These are phyloP conservation scores for Bovichtus variegatus DNA, from an alignment of 2,797 vertebrate genomes.

Conservation along the genomic window DNA sequence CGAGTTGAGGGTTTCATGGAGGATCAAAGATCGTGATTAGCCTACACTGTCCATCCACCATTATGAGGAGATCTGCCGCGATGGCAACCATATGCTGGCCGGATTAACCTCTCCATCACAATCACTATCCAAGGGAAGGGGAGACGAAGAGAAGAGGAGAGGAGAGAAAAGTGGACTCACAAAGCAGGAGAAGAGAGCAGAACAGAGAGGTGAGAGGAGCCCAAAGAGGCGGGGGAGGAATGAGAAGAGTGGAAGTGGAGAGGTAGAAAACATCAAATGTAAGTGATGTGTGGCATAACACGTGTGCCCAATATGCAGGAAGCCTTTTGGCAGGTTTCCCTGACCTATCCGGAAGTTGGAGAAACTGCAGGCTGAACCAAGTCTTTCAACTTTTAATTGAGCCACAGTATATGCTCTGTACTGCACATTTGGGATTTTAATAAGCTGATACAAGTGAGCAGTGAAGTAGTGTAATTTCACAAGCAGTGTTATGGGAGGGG, in stretches of 20 bases:
- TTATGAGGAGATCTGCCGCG: slow-evolving; percentile 74
- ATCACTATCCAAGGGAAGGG: slow-evolving; percentile 63
- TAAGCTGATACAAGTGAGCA: slow-evolving; percentile 59
- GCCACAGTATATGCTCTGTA: slow-evolving; percentile 69
- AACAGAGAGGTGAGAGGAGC: slow-evolving; percentile 65
- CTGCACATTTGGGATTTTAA: slow-evolving; percentile 76
- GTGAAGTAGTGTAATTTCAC: slow-evolving; percentile 35
- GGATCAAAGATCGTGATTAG: slow-evolving; percentile 86
- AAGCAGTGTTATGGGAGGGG: background rate
- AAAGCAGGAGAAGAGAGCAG: slow-evolving; percentile 44
- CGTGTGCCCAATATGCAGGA: slow-evolving; percentile 81
- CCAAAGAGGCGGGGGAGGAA: slow-evolving; percentile 43
- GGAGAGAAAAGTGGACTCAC: slow-evolving; percentile 19
- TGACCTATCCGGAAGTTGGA: slow-evolving; percentile 78
- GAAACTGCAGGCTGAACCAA: slow-evolving; percentile 74
- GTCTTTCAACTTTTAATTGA: slow-evolving; percentile 82
- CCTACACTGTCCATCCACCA: slow-evolving; percentile 77
- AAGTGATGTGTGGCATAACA: slow-evolving; percentile 78
- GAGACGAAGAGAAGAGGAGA: slow-evolving; percentile 51
- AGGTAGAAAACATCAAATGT: slow-evolving; percentile 78
- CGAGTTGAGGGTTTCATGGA: slow-evolving; percentile 72
- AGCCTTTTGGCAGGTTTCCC: slow-evolving; percentile 78
- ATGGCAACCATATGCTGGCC: slow-evolving; percentile 82
- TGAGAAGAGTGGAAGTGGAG: slow-evolving; percentile 64
- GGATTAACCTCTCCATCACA: slow-evolving; percentile 82